These are phyloP conservation scores for Smutsia temminckii DNA, from an alignment of 2,797 vertebrate species.

Conservation along the genomic window DNA sequence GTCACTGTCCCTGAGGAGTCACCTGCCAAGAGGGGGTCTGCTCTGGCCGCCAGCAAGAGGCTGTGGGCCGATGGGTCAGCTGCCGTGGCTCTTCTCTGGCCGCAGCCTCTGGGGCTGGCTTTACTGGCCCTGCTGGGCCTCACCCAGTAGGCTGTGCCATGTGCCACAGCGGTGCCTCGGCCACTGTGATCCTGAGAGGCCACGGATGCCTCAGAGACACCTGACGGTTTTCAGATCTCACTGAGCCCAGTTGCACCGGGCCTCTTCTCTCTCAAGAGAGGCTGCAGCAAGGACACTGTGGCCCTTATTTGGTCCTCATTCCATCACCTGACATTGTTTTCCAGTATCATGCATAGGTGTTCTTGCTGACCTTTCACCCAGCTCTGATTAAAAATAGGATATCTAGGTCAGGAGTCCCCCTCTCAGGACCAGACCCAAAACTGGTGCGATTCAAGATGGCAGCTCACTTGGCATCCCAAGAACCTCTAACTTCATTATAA, in stretches of 20 bases:
- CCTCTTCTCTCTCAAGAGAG: not conserved
- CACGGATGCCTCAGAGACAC: not conserved
- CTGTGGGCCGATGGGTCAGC: too few species aligned
- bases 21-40: not conserved
- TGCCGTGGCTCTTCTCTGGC: too few species aligned
- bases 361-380: too few species aligned
- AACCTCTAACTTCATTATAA: too few species aligned
- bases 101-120: not conserved
- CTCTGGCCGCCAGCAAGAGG: not conserved
- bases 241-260: not conserved
- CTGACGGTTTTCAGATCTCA: not conserved
- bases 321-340: too few species aligned
- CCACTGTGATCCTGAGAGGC: not conserved
- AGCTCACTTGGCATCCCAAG: too few species aligned
- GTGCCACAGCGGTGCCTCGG: not conserved
- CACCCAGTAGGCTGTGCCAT: not conserved
- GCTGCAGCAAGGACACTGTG: rapidly evolving
- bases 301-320: not conserved
- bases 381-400: too few species aligned
- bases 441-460: too few species aligned
- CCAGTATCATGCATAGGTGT: too few species aligned
- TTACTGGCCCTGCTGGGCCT: not conserved
- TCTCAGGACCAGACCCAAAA: too few species aligned
- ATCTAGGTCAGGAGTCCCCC: too few species aligned
- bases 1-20: not conserved